Percentiles rank a stretch among this genome's conserved stretches.
These are phyloP conservation scores for Cnemophilus loriae DNA, from an alignment of 2,113 vertebrate species.

Conservation along the genomic window DNA sequence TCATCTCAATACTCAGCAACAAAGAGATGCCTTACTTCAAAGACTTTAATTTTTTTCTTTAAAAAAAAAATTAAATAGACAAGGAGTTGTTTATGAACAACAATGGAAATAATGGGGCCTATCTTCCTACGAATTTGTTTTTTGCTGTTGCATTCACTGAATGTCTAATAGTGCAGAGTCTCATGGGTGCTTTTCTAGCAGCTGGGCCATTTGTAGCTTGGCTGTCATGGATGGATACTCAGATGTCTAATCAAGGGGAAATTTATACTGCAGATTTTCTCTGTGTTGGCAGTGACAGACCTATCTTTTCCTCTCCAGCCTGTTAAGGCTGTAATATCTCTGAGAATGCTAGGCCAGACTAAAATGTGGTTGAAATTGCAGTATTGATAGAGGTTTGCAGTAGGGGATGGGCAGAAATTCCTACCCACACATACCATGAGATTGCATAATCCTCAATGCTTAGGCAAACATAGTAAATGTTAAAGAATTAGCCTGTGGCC, in stretches of 20 bases:
- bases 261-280: neutral
- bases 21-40: neutral
- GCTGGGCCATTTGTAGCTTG: neutral
- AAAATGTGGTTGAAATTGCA: neutral
- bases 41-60: neutral
- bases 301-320: neutral
- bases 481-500: neutral
- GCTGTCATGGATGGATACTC: neutral
- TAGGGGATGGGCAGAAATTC: neutral
- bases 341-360: neutral
- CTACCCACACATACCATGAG: neutral
- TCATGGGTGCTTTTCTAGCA: neutral
- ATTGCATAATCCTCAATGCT: neutral
- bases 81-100: neutral
- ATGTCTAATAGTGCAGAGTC: neutral
- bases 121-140: neutral
- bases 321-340: neutral
- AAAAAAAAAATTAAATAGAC: neutral
- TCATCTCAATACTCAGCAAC: neutral
- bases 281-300: neutral
- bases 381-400: neutral
- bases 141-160: neutral
- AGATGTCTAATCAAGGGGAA: neutral
- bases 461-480: neutral
- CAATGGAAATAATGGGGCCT: neutral